These are phyloP conservation scores for Hephaestus fuliginosus DNA, from an alignment of 2,797 vertebrate genomes.

Conservation along the genomic window DNA sequence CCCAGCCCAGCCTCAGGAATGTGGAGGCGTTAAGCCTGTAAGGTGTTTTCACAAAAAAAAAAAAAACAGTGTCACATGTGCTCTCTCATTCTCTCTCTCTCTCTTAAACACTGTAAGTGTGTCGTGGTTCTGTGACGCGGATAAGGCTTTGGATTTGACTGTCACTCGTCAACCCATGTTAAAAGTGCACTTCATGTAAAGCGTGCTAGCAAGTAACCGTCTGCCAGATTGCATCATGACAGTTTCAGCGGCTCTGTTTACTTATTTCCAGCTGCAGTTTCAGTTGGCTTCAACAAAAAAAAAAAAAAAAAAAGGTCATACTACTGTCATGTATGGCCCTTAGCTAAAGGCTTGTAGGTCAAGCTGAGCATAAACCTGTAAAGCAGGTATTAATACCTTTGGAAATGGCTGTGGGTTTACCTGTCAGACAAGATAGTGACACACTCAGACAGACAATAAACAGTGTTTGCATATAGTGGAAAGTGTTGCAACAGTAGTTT, in stretches of 20 bases:
- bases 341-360: slow-evolving; percentile 61
- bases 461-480: slow-evolving; percentile 24
- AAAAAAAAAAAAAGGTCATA: neutral
- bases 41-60: slow-evolving; percentile 45
- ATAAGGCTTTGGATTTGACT: neutral
- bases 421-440: slow-evolving; percentile 69
- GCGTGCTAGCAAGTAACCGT: neutral
- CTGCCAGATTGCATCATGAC: neutral
- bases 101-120: slow-evolving; percentile 12
- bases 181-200: slow-evolving; percentile 7
- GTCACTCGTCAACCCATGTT: neutral
- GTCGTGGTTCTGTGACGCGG: neutral
- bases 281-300: slow-evolving; percentile 8
- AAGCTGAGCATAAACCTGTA: slow-evolving; percentile 68
- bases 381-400: slow-evolving; percentile 63
- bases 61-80: slow-evolving; percentile 31
- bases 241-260: slow-evolving; percentile 27
- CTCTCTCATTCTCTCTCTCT: neutral
- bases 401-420: slow-evolving; percentile 57
- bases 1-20: slow-evolving; percentile 73
- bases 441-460: slow-evolving; percentile 27
- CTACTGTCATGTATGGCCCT: neutral
- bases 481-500: slow-evolving; percentile 16
- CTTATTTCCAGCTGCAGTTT: slow-evolving; percentile 31
- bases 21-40: slow-evolving; percentile 68